Conservation (phyloP, 1,140 invertebrate species). For the Heliconius eleuchia region DNA sequence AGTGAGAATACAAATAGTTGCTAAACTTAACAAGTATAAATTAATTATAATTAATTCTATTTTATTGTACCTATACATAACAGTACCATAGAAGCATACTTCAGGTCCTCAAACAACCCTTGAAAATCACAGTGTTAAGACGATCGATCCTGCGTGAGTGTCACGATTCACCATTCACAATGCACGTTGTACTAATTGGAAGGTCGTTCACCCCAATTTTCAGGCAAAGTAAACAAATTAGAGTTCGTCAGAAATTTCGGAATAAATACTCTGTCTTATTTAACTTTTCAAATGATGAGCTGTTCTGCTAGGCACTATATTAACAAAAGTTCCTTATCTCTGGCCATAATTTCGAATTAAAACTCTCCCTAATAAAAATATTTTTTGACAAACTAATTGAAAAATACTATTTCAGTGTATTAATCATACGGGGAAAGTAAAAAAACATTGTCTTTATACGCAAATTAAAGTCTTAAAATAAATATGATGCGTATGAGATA, state of each 20-base stretch:
- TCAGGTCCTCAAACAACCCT: background rate
- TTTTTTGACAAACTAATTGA: no score
- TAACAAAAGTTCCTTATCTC: no score
- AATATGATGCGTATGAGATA: background rate
- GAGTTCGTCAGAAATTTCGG: constrained; percentile 16
- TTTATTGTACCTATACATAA: background rate
- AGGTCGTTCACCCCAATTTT: constrained; percentile 33
- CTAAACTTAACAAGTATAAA: background rate
- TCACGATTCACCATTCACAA: constrained; percentile 14
- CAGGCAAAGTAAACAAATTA: constrained; percentile 17
- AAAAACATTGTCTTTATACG: no score
- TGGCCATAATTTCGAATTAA: no score
- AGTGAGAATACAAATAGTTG: no score
- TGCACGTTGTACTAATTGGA: constrained; percentile 28
- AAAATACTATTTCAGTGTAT: no score
- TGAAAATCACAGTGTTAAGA: background rate
- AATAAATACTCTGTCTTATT: constrained; percentile 11
- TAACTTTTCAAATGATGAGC: background rate
- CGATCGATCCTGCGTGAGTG: constrained; percentile 17
- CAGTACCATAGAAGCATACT: background rate
- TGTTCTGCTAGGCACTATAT: background rate
- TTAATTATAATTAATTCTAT: background rate
- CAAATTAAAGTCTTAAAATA: background rate
- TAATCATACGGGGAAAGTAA: no score
- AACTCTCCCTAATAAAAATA: no score